phyloP scores from a whole-genome alignment of 2,888 invertebrate genomes.

The Tachystola acroxantha region DNA sequence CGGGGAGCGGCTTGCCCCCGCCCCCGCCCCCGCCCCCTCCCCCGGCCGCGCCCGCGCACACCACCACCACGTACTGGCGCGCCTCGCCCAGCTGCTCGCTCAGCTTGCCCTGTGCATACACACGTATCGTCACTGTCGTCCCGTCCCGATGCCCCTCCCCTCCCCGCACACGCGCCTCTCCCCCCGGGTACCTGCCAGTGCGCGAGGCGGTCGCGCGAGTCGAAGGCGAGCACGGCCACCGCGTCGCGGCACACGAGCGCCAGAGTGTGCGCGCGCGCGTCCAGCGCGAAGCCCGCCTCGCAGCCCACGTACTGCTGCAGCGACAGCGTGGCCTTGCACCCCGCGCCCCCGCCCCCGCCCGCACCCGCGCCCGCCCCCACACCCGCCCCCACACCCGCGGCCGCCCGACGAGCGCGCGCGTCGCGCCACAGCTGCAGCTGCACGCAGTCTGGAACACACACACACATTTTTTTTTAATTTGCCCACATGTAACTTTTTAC shows the following conservation, averaged over 20 bases:
- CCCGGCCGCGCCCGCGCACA: constrained; percentile 21
- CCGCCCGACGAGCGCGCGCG: constrained; percentile 84
- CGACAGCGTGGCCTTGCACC: constrained; percentile 88
- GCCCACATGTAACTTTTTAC: too few relatives aligned
- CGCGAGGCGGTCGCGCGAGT: constrained; percentile 90
- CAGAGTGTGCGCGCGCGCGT: constrained; percentile 93
- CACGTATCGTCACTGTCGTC: not conserved
- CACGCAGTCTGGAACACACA: constrained; percentile 84
- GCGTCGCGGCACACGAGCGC: constrained; percentile 93
- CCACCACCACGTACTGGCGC: constrained; percentile 52
- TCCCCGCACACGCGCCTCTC: too few relatives aligned
- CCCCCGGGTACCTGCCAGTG: constrained; percentile 84
- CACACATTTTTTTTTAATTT: too few relatives aligned
- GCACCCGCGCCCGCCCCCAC: too few relatives aligned
- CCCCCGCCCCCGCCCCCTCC: not conserved
- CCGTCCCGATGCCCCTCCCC: not conserved
- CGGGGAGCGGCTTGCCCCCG: constrained; percentile 75
- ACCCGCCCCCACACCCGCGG: constrained; percentile 90
- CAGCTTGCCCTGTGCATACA: constrained; percentile 50
- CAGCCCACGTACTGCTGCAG: constrained; percentile 91
- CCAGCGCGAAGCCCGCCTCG: constrained; percentile 91
- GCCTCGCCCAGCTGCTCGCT: constrained; percentile 47
- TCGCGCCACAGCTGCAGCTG: constrained; percentile 93
- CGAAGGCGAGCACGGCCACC: constrained; percentile 90
- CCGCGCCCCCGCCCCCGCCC: constrained; percentile 44